A percentile compares a stretch with the other conserved stretches of the same genome.
Conservation (phyloP, 2,888 invertebrate species). For the Megamerina dolium region DNA sequence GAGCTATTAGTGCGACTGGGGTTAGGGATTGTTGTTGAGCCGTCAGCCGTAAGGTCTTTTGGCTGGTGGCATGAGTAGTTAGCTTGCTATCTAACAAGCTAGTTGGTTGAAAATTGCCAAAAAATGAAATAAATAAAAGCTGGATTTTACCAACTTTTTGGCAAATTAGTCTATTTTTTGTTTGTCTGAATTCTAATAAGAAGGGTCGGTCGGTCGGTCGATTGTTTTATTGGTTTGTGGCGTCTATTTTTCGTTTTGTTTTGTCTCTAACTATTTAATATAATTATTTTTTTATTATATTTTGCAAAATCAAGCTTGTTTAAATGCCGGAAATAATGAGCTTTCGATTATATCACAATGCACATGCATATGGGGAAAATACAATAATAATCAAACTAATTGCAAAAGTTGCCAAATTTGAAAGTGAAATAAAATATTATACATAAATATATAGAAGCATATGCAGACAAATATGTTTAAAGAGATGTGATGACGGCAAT, state of each 20-base stretch:
- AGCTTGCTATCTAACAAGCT: too few relatives aligned
- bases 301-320: slow-evolving; percentile 34
- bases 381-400: slow-evolving; percentile 18
- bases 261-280: not conserved
- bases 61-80: too few relatives aligned
- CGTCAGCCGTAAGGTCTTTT: too few relatives aligned
- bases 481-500: too few relatives aligned
- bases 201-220: too few relatives aligned
- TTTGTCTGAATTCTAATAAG: slow-evolving; percentile 6
- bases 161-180: slow-evolving; percentile 11
- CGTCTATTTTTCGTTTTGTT: not conserved
- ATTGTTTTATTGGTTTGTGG: too few relatives aligned
- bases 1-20: slow-evolving; percentile 30
- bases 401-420: slow-evolving; percentile 21
- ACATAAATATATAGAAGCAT: too few relatives aligned
- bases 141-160: not conserved
- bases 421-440: slow-evolving; percentile 4
- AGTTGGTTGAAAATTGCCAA: not conserved
- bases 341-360: slow-evolving; percentile 25
- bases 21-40: too few relatives aligned
- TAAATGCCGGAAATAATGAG: slow-evolving; percentile 41
- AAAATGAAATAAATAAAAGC: not conserved
- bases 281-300: not conserved
- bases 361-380: too few relatives aligned
- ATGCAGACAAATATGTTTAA: too few relatives aligned